These are phyloP conservation scores for Ptychadena robeensis DNA, from an alignment of 2,797 vertebrate genomes.

Conservation along the genomic window DNA sequence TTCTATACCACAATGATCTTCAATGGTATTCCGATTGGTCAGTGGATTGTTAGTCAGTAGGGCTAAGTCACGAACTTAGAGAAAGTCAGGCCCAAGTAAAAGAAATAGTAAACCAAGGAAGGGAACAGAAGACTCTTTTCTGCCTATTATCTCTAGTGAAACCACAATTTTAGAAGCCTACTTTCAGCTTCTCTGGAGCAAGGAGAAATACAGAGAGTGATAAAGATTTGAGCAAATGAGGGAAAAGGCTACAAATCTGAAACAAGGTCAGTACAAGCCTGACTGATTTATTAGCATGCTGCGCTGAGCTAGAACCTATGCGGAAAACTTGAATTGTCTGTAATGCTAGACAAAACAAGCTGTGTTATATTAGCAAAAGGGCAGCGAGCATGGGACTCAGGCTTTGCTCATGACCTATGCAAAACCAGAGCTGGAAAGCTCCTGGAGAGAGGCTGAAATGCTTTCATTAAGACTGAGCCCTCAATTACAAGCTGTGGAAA, in stretches of 20 bases:
- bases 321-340: slow-evolving; percentile 20
- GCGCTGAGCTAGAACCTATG: slow-evolving; percentile 20
- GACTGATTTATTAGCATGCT: slow-evolving; percentile 40
- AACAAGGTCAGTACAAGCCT: slow-evolving; percentile 38
- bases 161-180: neutral
- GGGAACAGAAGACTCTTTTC: neutral
- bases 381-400: slow-evolving; percentile 44
- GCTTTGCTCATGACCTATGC: slow-evolving; percentile 58
- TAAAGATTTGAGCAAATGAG: slow-evolving; percentile 22
- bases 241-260: slow-evolving; percentile 5
- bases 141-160: neutral
- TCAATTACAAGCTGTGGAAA: slow-evolving; percentile 42
- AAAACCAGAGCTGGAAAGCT: slow-evolving; percentile 29
- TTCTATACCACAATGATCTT: too few relatives aligned
- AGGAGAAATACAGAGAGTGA: slow-evolving; percentile 8
- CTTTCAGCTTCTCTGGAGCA: slow-evolving; percentile 4
- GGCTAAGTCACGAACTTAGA: neutral
- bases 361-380: slow-evolving; percentile 49
- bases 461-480: slow-evolving; percentile 48
- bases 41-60: neutral
- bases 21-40: too few relatives aligned
- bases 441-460: slow-evolving; percentile 30
- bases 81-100: neutral
- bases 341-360: slow-evolving; percentile 42
- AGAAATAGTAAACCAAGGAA: neutral